Conservation (phyloP, 64 coral and sea anemone species). For the Porites lutea region DNA sequence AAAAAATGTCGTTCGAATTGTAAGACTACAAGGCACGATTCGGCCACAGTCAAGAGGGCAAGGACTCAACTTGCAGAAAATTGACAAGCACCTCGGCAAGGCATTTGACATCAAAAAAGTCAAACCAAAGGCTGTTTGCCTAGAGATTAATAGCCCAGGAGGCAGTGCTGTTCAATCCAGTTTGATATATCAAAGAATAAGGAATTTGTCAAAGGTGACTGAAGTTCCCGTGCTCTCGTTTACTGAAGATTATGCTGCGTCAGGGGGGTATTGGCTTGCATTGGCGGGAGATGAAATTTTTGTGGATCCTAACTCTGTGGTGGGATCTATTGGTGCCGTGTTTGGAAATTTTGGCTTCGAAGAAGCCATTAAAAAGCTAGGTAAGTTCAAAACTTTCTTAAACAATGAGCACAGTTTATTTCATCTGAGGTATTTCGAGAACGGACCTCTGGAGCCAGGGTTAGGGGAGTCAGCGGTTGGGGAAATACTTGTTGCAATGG, state of each 20-base stretch:
- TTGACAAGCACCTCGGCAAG: conserved; percentile 75
- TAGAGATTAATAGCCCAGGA: conserved; percentile 84
- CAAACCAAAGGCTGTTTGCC: conserved; percentile 89
- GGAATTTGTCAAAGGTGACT: conserved; percentile 60
- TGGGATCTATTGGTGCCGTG: conserved; percentile 83
- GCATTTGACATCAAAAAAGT: conserved; percentile 89
- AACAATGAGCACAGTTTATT: too few species aligned
- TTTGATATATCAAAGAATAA: conserved; percentile 81
- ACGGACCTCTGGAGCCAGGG: too few species aligned
- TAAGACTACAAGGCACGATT: conserved; percentile 82
- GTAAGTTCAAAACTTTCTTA: conserved; percentile 6
- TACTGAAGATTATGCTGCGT: conserved; percentile 74
- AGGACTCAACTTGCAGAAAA: conserved; percentile 59
- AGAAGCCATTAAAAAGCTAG: conserved; percentile 85
- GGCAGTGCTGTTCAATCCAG: conserved; percentile 81
- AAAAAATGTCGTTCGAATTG: conserved; percentile 84
- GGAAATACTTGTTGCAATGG: too few species aligned
- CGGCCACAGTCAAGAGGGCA: neutral
- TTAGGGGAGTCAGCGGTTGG: too few species aligned
- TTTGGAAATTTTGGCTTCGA: conserved; percentile 71
- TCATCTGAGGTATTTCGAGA: too few species aligned
- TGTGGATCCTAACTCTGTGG: conserved; percentile 76
- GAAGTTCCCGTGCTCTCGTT: conserved; percentile 80
- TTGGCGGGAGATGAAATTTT: conserved; percentile 89
- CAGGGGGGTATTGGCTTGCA: conserved; percentile 85